Evolutionary conservation across 1,140 invertebrate species (phyloP), one percentile per base, ranked within the genome.

Genomic region (Pararge aegeria): DNA sequence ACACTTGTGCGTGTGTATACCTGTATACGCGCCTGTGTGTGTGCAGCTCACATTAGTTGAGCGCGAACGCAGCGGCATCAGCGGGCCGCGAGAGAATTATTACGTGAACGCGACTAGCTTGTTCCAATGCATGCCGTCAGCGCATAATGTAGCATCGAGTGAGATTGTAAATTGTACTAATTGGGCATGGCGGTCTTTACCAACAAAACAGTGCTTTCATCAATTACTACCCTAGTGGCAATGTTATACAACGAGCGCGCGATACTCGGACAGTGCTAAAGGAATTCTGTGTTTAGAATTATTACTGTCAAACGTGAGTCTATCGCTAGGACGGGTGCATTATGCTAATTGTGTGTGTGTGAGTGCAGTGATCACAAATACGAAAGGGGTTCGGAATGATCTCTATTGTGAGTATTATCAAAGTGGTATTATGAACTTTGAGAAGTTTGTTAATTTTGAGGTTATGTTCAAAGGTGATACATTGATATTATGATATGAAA

Each of bases 161-260:
- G 78, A 69, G 72, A 78, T 85, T 83, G 76, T 87, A 83, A 87
- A 87, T 87, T 86, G 75, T 87, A 77, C 81, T 89, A 89, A 89
- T 89, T 89, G 78, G 79, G 73, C 66, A 87, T 82, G 85, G 80
- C 81, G 81, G 83, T 76, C 81, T 75, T 55, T 58, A 69, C 67
- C 78, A 61, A 70, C 74, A 80, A 77, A 80, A 82, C 73, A 78
- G 77, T 85, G 65, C 66, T 70, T 75, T 75, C 75, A 80, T 80
- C 73, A 73, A 77, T 78, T 75, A 74, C 66, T 61, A 65, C 68
- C 65, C 68, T 59, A 78, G 71, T 82, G 72, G 66, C 70, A 68
- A 74, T 70, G 65, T 79, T 80, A 78, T 73, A 78, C 73, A 72
- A 75, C 67, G 64, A 68, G 55, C 73, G 72, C 67, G 77, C 73